phyloP scores from a whole-genome alignment of 2,888 invertebrate species.

The Orthosia cruda region DNA sequence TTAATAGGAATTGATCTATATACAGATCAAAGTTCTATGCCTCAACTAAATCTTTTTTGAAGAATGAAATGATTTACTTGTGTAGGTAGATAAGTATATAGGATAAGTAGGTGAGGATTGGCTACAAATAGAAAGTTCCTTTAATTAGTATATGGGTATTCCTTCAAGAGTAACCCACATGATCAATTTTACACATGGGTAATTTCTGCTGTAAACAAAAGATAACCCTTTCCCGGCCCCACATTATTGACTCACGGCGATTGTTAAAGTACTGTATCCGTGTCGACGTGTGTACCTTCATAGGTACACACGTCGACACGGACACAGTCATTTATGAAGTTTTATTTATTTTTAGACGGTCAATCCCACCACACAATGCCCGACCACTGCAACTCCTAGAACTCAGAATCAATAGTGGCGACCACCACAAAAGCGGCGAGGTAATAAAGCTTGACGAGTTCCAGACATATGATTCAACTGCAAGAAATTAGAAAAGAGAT shows the following conservation, averaged over 20 bases:
- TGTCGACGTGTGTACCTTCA: neutral
- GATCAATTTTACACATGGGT: neutral
- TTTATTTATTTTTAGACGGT: too few species aligned
- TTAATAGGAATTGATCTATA: neutral
- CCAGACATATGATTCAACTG: too few species aligned
- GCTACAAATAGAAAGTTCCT: neutral
- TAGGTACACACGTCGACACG: too few species aligned
- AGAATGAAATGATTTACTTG: neutral
- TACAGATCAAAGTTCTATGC: neutral
- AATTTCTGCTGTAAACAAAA: slow-evolving; percentile 20
- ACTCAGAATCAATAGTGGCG: too few species aligned
- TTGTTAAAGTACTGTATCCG: neutral
- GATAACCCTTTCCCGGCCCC: neutral
- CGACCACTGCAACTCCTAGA: too few species aligned
- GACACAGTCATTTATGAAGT: too few species aligned
- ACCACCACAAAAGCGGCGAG: too few species aligned
- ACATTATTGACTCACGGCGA: neutral
- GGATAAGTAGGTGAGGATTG: neutral
- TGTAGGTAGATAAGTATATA: too few species aligned
- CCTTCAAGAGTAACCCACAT: neutral
- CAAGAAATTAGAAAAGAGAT: too few species aligned
- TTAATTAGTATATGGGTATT: neutral
- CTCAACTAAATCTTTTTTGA: neutral
- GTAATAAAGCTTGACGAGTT: too few species aligned
- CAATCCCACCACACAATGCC: too few species aligned